Conservation (phyloP, 2,113 vertebrate species). For the Corythaixoides concolor region DNA sequence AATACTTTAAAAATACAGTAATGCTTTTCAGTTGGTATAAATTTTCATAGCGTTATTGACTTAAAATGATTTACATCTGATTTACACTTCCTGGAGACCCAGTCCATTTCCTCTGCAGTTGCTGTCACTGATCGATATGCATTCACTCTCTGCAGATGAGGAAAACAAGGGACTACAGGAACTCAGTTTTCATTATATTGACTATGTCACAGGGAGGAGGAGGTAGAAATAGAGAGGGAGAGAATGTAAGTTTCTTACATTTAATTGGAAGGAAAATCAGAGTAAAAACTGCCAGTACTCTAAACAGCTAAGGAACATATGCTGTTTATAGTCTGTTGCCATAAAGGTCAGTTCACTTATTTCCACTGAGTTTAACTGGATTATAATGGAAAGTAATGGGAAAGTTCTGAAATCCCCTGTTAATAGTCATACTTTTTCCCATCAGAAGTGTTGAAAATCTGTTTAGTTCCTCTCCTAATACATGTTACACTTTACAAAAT, state of each 20-base stretch:
- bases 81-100: background rate
- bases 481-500: background rate
- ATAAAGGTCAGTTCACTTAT: background rate
- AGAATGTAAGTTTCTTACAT: background rate
- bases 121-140: background rate
- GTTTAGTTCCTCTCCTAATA: background rate
- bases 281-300: background rate
- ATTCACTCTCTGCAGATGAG: background rate
- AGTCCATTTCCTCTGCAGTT: background rate
- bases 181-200: background rate
- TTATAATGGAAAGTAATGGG: background rate
- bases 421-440: background rate
- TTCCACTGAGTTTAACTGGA: background rate
- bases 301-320: background rate
- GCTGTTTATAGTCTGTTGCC: background rate
- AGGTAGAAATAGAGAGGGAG: background rate
- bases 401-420: background rate
- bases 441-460: background rate
- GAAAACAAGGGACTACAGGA: background rate
- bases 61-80: background rate
- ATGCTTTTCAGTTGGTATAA: background rate
- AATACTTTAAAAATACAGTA: background rate
- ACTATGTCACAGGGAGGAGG: accelerated
- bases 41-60: background rate
- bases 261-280: background rate